Base-by-base conservation (phyloP, 2,113 vertebrate genomes). In the Elanoides forficatus region DNA sequence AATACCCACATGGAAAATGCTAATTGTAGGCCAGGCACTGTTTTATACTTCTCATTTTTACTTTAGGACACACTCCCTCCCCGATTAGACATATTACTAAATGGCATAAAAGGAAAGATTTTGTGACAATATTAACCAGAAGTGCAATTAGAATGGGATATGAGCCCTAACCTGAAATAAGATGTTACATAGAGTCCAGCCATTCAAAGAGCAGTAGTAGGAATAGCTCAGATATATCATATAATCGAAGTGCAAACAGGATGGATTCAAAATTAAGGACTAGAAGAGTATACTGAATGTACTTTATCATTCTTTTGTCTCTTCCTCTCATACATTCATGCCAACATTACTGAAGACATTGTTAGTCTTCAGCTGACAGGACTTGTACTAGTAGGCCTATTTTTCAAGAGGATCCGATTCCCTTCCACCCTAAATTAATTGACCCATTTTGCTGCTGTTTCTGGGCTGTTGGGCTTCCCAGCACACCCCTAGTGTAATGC, bases 1-100 rank as follows among this genome's bases (percentile, higher is more conserved):
- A 71, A 81, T 15, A 4, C 1, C 12, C 18, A 38, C 21, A 60
- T 47, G 23, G 47, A 86, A 66, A 68, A 67, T 68, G 2, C 53
- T 73, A 42, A 34, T 62, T 79, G 42, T 23, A 74, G 20, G 10
- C 21, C 58, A 55, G 21, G 9, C 29, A 55, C 8, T 36, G 2
- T 5, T 82, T 75, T 67, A 26, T 40, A n/a, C 11, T 81, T 71
- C 40, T 82, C 14, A 34, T 45, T 93, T 94, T 79, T 50, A 52
- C 13, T 82, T 72, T 60, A 60, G 1, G 10, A 55, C 0, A 1
- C 14, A 29, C 58, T 12, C 15, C 6, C 4, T 3, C 5, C 14
- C 6, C 15, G 7, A 30, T 34, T n/a, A 76, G 10, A 7, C 17
- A 9, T 30, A 47, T 42, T 53, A 74, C 52, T 58, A 83, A 78